Base-by-base conservation (phyloP, 2,797 vertebrate genomes). In the Coregonus ussuriensis region DNA sequence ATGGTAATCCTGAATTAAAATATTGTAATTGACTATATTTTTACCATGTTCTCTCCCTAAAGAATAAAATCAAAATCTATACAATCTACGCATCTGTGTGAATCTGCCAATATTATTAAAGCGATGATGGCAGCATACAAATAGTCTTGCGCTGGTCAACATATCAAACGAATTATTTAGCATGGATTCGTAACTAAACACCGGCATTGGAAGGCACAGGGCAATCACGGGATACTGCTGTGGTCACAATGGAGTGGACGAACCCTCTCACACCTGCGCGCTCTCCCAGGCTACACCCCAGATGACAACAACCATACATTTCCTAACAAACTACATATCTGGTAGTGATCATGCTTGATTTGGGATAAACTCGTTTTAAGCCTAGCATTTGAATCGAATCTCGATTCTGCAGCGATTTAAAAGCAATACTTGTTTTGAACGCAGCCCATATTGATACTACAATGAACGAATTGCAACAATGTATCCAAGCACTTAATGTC, bases 231-330 rank as follows among this genome's bases (percentile, higher is more conserved):
- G 71, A 31, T 72, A 25, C 52, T 53, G 47, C 7, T 14, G 51
- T 21, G 29, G 6, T 72, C 71, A 72, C 33, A 56, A 72, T 53
- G 53, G 25, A 71, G 41, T 62, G 41, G 18, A 52, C 70, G 21
- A 41, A 16, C 52, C 15, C 52, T 54, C 71, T 16, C 52, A 56
- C 21, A 51, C 41, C 68, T 70, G 35, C 68, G 47, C 4, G 21
- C 59, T 62, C 21, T 25, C 21, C 59, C 21, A 62, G 59, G 59
- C 59, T 62, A 62, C 21, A 62, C 59, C 59, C 59, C 7, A 25
- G 21, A 62, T 25, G 59, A 62, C 21, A 62, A 62, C 59, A 62
- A 25, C 0, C 15, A 29, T 54, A 25, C 52, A 25, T 7, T 25
- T 21, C 59, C n/a, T 6, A 25, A 62, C 59, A 25, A 59, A 59